These are phyloP conservation scores for Phataginus tetradactyla DNA, from an alignment of 2,797 vertebrate genomes.

Conservation along the genomic window DNA sequence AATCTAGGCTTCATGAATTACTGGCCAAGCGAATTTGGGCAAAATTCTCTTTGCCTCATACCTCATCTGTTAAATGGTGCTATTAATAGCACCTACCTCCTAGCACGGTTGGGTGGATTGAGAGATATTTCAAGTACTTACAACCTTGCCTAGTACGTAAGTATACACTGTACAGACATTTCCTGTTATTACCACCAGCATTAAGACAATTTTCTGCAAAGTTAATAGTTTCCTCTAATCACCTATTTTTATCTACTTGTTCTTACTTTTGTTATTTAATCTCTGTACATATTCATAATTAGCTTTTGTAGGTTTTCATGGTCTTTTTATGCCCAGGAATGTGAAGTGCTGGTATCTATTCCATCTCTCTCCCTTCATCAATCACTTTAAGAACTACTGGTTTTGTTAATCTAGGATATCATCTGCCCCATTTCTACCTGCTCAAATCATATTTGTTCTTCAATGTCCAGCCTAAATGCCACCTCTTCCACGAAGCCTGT, in stretches of 20 bases:
- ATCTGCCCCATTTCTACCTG: not conserved
- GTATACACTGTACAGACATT: not conserved
- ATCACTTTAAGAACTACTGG: not conserved
- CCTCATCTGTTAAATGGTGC: not conserved
- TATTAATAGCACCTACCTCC: constrained; percentile 15
- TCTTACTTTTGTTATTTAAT: not conserved
- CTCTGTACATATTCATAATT: not conserved
- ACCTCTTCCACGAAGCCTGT: not conserved
- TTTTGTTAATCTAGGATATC: not conserved
- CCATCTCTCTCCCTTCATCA: not conserved
- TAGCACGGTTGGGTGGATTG: not conserved
- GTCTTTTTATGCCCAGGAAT: not conserved
- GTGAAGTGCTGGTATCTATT: not conserved
- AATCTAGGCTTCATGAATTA: not conserved
- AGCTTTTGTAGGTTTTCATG: not conserved
- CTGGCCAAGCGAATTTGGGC: not conserved
- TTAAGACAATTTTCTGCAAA: not conserved
- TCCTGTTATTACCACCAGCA: not conserved
- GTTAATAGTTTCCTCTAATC: not conserved
- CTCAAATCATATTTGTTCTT: not conserved
- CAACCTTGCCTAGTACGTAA: not conserved
- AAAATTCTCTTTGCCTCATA: not conserved
- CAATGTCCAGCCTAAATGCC: not conserved
- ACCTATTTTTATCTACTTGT: not conserved
- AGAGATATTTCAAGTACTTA: constrained; percentile 24